These are phyloP conservation scores for Variabilichromis moorii DNA, from an alignment of 2,113 vertebrate species.

Conservation along the genomic window DNA sequence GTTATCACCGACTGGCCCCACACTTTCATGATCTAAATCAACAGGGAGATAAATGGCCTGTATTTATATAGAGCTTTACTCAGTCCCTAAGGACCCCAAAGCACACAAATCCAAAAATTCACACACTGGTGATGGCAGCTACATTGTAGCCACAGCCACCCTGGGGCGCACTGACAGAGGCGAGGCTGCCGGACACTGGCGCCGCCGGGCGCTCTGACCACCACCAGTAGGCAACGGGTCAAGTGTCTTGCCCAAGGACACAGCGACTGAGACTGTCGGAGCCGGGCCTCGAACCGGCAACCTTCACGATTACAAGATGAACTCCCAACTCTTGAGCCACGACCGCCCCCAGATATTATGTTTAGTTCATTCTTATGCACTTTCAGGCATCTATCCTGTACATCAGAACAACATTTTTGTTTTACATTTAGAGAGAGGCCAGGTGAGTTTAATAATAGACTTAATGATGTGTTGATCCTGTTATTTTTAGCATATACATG, in stretches of 20 bases:
- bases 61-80: no score
- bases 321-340: no score
- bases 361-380: not conserved
- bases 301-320: rapidly evolving
- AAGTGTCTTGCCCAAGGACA: no score
- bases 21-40: rapidly evolving
- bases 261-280: rapidly evolving
- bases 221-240: no score
- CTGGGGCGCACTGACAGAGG: no score
- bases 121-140: no score
- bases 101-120: rapidly evolving
- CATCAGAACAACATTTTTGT: not conserved
- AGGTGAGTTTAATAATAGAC: not conserved
- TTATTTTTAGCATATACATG: not conserved
- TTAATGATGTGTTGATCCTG: not conserved
- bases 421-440: not conserved
- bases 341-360: not conserved
- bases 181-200: no score
- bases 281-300: no score
- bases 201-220: no score
- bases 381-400: not conserved
- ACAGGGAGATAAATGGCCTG: not conserved
- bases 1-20: not conserved
- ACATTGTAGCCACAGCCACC: no score
- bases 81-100: no score